phyloP scores from a whole-genome alignment of 2,797 vertebrate species.

The Huso huso region DNA sequence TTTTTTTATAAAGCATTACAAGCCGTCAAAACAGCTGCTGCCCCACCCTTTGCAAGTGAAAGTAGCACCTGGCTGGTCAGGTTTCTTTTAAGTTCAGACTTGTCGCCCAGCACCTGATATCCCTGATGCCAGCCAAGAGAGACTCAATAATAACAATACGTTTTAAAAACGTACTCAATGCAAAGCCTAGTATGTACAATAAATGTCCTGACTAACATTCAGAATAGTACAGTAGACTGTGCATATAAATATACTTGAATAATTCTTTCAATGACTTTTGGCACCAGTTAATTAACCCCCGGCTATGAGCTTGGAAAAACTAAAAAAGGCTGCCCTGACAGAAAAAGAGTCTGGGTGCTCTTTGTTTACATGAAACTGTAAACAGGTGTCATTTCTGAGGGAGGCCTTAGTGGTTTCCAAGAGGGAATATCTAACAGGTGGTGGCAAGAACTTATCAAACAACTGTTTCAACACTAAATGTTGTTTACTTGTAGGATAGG shows the following conservation, averaged over 20 bases:
- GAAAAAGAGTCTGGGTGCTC: not conserved
- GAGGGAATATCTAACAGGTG: not conserved
- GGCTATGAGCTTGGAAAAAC: too few relatives aligned
- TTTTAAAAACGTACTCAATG: too few relatives aligned
- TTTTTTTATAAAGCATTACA: not conserved
- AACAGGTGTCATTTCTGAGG: not conserved
- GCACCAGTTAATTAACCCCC: too few relatives aligned
- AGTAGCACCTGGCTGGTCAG: not conserved
- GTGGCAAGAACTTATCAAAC: not conserved
- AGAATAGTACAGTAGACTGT: too few relatives aligned
- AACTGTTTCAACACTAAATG: conserved; percentile 1
- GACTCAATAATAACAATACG: too few relatives aligned
- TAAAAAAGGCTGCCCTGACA: not conserved
- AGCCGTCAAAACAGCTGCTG: not conserved
- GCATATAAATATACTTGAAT: too few relatives aligned
- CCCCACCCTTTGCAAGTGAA: not conserved
- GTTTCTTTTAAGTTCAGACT: not conserved
- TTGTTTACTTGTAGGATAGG: not conserved
- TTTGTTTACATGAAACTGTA: not conserved
- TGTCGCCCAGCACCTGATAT: too few relatives aligned
- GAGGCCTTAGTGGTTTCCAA: not conserved
- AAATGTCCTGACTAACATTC: too few relatives aligned
- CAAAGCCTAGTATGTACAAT: too few relatives aligned
- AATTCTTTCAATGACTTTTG: too few relatives aligned
- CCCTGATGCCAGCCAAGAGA: too few relatives aligned